Evolutionary conservation across 2,888 invertebrate genomes (phyloP).

Genomic region (Thymelicus acteon): DNA sequence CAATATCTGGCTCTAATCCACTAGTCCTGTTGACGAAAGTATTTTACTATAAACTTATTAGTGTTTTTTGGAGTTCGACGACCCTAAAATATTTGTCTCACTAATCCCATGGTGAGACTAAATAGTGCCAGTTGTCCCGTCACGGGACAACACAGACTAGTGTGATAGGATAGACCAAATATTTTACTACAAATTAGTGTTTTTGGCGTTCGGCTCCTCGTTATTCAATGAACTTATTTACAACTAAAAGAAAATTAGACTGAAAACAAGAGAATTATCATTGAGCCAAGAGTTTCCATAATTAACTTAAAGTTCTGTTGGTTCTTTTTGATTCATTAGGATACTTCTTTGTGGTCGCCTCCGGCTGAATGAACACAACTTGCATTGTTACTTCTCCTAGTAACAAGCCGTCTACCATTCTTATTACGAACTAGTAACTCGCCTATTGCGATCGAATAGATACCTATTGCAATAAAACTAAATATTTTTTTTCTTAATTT

Average conservation of each 20-base stretch:
- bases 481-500: too few relatives aligned
- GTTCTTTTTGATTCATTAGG: conserved; percentile 58
- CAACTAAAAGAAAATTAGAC: neutral
- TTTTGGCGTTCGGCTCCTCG: too few relatives aligned
- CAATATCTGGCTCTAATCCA: too few relatives aligned
- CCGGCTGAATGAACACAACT: conserved; percentile 44
- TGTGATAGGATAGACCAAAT: too few relatives aligned
- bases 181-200: too few relatives aligned
- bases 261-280: conserved; percentile 43
- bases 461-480: neutral
- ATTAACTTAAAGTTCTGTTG: conserved; percentile 51
- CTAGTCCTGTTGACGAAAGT: too few relatives aligned
- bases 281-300: conserved; percentile 51
- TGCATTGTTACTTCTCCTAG: conserved; percentile 19
- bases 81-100: too few relatives aligned
- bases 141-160: too few relatives aligned
- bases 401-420: neutral
- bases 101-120: too few relatives aligned
- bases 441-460: neutral
- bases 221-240: neutral
- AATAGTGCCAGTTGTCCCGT: too few relatives aligned
- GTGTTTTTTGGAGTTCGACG: too few relatives aligned
- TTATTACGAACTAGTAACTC: neutral
- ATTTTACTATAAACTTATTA: too few relatives aligned
- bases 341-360: conserved; percentile 47